Evolutionary conservation across 1,140 invertebrate species (phyloP).

Genomic region (Bradynema listronoti): DNA sequence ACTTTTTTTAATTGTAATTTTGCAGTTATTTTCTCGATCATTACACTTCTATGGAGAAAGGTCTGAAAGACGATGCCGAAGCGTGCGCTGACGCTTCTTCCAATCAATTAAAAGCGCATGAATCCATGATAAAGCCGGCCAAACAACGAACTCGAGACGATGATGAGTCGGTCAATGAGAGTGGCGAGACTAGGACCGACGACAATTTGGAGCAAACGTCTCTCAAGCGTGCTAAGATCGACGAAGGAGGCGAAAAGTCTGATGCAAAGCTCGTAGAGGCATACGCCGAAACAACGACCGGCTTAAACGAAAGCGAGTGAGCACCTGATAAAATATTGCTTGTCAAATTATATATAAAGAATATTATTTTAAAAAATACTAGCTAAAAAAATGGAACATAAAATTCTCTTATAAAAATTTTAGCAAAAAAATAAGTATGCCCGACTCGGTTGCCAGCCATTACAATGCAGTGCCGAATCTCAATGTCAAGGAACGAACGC

Average conservation of each 20-base stretch:
- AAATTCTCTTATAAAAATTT: conserved; percentile 7
- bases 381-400: not conserved
- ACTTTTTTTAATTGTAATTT: too few relatives aligned
- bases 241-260: too few relatives aligned
- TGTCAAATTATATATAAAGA: not conserved
- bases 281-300: not conserved
- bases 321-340: conserved; percentile 3
- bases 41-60: too few relatives aligned
- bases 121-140: too few relatives aligned
- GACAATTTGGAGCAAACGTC: conserved; percentile 1
- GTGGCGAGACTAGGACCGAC: too few relatives aligned
- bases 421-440: not conserved
- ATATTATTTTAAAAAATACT: not conserved
- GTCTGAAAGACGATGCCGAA: too few relatives aligned
- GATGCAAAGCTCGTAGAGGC: not conserved
- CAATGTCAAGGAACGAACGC: conserved; percentile 70
- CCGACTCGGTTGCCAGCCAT: conserved; percentile 58
- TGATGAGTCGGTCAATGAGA: too few relatives aligned
- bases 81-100: too few relatives aligned
- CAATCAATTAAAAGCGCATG: too few relatives aligned
- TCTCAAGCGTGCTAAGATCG: too few relatives aligned
- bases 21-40: too few relatives aligned
- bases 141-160: too few relatives aligned
- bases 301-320: not conserved
- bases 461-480: conserved; percentile 66